Percentiles rank a stretch among this genome's conserved stretches.
These are phyloP conservation scores for Bombus pascuorum DNA, from an alignment of 1,140 invertebrate species.

Conservation along the genomic window DNA sequence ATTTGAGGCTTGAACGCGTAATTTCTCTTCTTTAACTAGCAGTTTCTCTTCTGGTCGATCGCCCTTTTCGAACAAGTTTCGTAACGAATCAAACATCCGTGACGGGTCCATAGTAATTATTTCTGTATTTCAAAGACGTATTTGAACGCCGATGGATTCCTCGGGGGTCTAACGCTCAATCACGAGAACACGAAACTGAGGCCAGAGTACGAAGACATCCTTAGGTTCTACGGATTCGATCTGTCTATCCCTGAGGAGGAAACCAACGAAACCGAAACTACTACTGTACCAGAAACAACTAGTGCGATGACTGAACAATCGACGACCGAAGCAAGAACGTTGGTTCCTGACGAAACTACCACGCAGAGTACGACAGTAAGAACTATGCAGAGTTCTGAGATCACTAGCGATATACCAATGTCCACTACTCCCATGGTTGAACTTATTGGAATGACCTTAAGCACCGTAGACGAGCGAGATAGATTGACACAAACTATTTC, in stretches of 20 bases:
- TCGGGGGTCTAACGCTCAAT: conserved; percentile 90
- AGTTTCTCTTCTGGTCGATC: conserved; percentile 29
- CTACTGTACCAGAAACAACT: conserved; percentile 7
- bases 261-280: conserved; percentile 52
- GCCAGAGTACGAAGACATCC: conserved; percentile 86
- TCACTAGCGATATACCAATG: not conserved
- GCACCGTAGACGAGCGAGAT: not conserved
- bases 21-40: conserved; percentile 29
- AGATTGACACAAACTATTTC: conserved; percentile 27
- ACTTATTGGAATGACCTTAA: conserved; percentile 10
- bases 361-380: not conserved
- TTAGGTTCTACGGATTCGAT: conserved; percentile 91
- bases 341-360: not conserved
- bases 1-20: conserved; percentile 21
- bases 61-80: conserved; percentile 6
- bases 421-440: conserved; percentile 24
- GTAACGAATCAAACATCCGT: not conserved
- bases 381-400: not conserved
- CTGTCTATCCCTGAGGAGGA: conserved; percentile 60
- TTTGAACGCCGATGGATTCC: conserved; percentile 90
- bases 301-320: conserved; percentile 10
- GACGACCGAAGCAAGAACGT: not conserved
- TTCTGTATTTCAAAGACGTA: conserved; percentile 85
- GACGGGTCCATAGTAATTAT: not conserved
- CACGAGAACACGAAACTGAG: conserved; percentile 89